A percentile compares a stretch with the other conserved stretches of the same genome.
phyloP scores from a whole-genome alignment of 2,797 vertebrate genomes.

The Odontamblyopus lacepedii region DNA sequence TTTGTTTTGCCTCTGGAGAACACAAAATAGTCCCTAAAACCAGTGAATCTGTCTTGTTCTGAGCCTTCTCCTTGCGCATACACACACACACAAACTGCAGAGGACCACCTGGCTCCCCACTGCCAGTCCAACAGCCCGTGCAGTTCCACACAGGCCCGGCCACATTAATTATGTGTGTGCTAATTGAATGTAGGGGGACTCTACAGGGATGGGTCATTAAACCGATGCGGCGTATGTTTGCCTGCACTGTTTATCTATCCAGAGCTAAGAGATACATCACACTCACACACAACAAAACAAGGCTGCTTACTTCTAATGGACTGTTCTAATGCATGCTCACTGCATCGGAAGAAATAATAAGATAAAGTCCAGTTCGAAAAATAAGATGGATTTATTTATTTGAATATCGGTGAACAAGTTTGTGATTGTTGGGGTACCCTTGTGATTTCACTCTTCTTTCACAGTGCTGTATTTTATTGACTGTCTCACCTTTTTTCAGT shows the following conservation, averaged over 20 bases:
- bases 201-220: slow-evolving; percentile 81
- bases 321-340: not conserved
- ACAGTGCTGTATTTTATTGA: no score
- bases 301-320: slow-evolving; percentile 22
- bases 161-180: slow-evolving; percentile 77
- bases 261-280: slow-evolving; percentile 76
- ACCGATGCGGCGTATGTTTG: slow-evolving; percentile 77
- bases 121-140: slow-evolving; percentile 71
- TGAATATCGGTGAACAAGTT: not conserved
- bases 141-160: slow-evolving; percentile 65
- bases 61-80: slow-evolving; percentile 8
- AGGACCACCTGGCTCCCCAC: slow-evolving; percentile 74
- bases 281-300: slow-evolving; percentile 37
- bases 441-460: no score
- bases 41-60: slow-evolving; percentile 32
- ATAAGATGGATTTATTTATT: not conserved
- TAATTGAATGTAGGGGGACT: slow-evolving; percentile 83
- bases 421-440: no score
- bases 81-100: slow-evolving; percentile 32
- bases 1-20: slow-evolving; percentile 44
- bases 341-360: not conserved
- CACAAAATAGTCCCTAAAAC: slow-evolving; percentile 24
- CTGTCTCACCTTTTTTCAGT: no score
- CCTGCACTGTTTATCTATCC: slow-evolving; percentile 78
- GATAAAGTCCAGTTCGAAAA: not conserved